A percentile compares a stretch with the other conserved stretches of the same genome.
phyloP scores from a whole-genome alignment of 2,113 vertebrate species.

The Coracopsis vasa region DNA sequence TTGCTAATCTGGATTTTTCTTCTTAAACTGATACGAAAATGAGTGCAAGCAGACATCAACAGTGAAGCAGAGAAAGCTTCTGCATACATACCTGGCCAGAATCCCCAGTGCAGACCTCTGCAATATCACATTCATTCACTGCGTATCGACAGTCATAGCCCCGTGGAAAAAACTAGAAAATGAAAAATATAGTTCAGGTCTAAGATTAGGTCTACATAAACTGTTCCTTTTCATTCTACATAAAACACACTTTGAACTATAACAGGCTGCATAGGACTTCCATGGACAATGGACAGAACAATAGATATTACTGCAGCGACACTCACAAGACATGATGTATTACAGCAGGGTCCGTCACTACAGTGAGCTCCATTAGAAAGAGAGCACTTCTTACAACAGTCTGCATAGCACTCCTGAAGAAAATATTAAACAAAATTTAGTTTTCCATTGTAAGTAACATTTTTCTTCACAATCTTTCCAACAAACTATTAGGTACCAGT shows the following conservation, averaged over 20 bases:
- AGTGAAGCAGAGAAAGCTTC: background rate
- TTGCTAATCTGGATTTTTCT: background rate
- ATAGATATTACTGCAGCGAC: background rate
- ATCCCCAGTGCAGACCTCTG: conserved; percentile 93
- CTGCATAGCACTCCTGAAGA: conserved; percentile 89
- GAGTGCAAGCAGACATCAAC: background rate
- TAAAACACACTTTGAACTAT: background rate
- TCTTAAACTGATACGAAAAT: background rate
- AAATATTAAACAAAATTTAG: background rate
- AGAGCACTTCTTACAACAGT: conserved; percentile 98
- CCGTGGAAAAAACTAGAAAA: conserved; percentile 88
- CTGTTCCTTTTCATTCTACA: background rate
- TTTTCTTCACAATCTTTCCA: background rate
- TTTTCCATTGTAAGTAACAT: background rate
- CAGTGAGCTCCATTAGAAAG: conserved; percentile 95
- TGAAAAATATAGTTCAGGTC: background rate
- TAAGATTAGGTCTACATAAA: background rate
- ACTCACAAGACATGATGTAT: conserved; percentile 88
- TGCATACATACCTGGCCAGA: conserved; percentile 88
- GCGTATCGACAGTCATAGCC: conserved; percentile 91
- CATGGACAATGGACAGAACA: background rate
- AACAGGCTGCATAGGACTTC: background rate
- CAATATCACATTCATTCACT: conserved; percentile 95
- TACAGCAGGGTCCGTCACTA: conserved; percentile 96
- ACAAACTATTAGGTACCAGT: background rate